phyloP scores from a whole-genome alignment of 1,140 invertebrate species.

The Ditylenchus dipsaci region DNA sequence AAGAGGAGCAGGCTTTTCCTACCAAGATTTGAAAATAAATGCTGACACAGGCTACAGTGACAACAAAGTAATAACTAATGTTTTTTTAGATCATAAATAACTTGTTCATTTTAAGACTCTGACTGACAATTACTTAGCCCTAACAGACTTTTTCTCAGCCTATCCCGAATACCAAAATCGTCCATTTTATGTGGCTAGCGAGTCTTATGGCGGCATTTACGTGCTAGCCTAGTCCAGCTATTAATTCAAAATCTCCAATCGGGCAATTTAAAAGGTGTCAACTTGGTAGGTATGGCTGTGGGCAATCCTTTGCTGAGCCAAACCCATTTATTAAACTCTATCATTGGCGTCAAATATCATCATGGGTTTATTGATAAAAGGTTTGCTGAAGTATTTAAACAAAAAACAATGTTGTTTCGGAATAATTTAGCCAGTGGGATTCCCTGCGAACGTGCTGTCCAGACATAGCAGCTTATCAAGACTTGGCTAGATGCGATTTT shows the following conservation, averaged over 20 bases:
- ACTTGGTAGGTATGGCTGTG: slow-evolving; percentile 47
- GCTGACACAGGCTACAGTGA: background rate
- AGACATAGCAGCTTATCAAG: background rate
- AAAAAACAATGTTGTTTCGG: no score
- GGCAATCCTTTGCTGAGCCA: slow-evolving; percentile 46
- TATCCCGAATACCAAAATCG: slow-evolving; percentile 62
- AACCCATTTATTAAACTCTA: slow-evolving; percentile 45
- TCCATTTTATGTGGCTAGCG: slow-evolving; percentile 61
- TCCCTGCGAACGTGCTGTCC: background rate
- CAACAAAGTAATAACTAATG: no score
- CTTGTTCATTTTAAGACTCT: slow-evolving; percentile 53
- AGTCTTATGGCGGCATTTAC: no score
- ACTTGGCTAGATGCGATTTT: background rate
- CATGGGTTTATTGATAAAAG: slow-evolving; percentile 46
- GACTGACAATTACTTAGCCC: slow-evolving; percentile 60
- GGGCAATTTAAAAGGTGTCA: slow-evolving; percentile 32
- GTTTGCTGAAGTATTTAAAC: no score
- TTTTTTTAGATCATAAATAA: no score
- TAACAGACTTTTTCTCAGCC: slow-evolving; percentile 62
- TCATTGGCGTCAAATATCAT: slow-evolving; percentile 40
- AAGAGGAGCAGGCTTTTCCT: slow-evolving; percentile 64
- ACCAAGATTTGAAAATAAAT: slow-evolving; percentile 39
- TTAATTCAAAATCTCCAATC: no score
- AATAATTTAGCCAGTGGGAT: background rate
- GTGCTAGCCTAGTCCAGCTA: slow-evolving; percentile 62